Conservation (phyloP, 2,113 vertebrate genomes). For the Cathartes aura region DNA sequence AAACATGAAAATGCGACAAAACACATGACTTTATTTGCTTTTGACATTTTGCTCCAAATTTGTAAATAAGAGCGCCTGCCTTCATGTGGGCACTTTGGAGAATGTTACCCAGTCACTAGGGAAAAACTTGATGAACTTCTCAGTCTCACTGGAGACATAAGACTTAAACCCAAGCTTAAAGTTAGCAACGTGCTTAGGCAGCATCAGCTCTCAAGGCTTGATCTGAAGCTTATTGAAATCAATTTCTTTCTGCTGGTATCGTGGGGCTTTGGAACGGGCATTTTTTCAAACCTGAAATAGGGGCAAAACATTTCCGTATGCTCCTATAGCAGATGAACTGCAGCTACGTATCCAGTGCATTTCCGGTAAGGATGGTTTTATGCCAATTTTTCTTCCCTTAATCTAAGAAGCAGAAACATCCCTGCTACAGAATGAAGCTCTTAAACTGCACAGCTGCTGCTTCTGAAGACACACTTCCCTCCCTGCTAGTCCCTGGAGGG, state of each 20-base stretch:
- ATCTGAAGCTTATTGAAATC: not conserved
- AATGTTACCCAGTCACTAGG: not conserved
- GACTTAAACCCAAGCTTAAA: not conserved
- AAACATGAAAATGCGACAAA: not conserved
- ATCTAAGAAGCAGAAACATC: not conserved
- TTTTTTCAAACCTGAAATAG: not conserved
- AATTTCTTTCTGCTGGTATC: not conserved
- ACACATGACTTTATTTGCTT: not conserved
- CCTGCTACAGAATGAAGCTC: not conserved
- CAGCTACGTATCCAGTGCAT: not conserved
- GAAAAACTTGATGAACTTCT: not conserved
- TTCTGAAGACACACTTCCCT: not conserved
- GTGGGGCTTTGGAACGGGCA: not conserved
- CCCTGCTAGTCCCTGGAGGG: not conserved
- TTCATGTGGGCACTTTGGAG: not conserved
- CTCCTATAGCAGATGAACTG: not conserved
- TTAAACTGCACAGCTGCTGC: not conserved
- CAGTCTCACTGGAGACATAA: not conserved
- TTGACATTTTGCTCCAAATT: not conserved
- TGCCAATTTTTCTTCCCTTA: not conserved
- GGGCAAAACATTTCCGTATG: not conserved
- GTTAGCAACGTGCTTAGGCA: not conserved
- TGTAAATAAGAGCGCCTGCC: not conserved
- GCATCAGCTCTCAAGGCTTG: not conserved
- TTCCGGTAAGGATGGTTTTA: not conserved